Percentiles rank a stretch among this genome's conserved stretches.
Evolutionary conservation across 2,113 vertebrate genomes (phyloP).

Genomic region (Pseudorasbora parva): DNA sequence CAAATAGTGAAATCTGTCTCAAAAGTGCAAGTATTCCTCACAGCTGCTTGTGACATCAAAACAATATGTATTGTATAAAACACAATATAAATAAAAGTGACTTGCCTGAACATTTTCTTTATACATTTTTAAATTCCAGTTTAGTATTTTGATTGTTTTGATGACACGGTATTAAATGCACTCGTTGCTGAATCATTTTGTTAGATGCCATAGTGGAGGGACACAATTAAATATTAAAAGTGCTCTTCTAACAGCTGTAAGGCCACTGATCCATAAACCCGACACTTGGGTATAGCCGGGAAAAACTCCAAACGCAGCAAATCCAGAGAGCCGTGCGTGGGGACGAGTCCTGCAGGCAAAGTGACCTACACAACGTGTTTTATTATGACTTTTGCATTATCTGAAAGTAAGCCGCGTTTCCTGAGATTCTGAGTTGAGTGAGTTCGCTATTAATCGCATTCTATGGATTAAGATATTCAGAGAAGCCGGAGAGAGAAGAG

Average conservation of each 20-base stretch:
- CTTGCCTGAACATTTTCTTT: no score
- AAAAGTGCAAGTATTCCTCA: no score
- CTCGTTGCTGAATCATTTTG: neutral
- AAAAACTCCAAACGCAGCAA: conserved; percentile 41
- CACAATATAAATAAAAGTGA: no score
- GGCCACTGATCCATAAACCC: conserved; percentile 53
- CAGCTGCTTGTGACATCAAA: no score
- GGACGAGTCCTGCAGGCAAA: neutral
- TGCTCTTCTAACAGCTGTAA: conserved; percentile 42
- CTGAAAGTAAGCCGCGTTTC: neutral
- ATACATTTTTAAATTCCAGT: no score
- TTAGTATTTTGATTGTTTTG: no score
- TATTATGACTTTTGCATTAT: conserved; percentile 16
- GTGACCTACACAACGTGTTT: conserved; percentile 17
- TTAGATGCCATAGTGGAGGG: conserved; percentile 1
- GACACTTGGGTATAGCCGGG: conserved; percentile 12
- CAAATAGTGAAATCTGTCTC: neutral
- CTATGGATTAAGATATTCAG: conserved; percentile 12
- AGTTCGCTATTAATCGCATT: conserved; percentile 21
- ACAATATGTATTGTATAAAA: no score
- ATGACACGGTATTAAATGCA: neutral
- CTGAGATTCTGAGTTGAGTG: neutral
- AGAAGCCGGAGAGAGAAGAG: neutral
- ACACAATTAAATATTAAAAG: conserved; percentile 53
- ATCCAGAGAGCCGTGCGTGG: neutral